Conservation (phyloP, 2,888 invertebrate genomes). For the Clanis bilineata region DNA sequence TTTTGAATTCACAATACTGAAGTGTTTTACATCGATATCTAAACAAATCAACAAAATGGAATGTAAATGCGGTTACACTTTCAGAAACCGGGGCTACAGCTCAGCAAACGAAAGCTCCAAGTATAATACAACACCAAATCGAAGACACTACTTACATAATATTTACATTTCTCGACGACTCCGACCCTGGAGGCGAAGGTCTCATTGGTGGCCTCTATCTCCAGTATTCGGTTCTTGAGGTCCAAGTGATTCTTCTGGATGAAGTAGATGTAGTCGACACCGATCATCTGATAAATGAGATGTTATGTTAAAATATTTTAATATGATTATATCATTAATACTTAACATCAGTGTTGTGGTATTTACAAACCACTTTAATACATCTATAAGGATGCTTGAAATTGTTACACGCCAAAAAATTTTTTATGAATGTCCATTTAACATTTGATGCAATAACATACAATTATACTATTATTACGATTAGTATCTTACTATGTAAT, state of each 20-base stretch:
- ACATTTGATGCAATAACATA: too few relatives aligned
- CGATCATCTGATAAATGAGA: constrained; percentile 86
- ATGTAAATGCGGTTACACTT: too few relatives aligned
- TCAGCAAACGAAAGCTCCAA: neutral
- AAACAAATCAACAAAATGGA: too few relatives aligned
- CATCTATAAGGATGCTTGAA: neutral
- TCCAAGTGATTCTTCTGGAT: constrained; percentile 95
- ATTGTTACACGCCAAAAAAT: neutral
- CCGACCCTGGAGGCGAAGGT: constrained; percentile 92
- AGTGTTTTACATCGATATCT: too few relatives aligned
- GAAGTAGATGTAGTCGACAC: constrained; percentile 95
- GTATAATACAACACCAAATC: neutral
- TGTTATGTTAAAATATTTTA: neutral
- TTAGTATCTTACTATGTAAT: too few relatives aligned
- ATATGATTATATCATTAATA: neutral
- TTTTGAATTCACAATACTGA: too few relatives aligned
- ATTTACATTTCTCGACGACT: constrained; percentile 93
- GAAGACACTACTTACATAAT: constrained; percentile 85
- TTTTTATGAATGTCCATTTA: neutral
- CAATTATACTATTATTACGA: too few relatives aligned
- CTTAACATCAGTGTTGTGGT: neutral
- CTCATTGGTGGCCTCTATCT: constrained; percentile 96
- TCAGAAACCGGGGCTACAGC: too few relatives aligned
- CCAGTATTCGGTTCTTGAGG: constrained; percentile 87
- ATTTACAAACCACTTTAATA: neutral